Percentiles rank a stretch among this genome's conserved stretches.
Conservation (phyloP, 2,113 vertebrate species). For the Smithornis capensis region DNA sequence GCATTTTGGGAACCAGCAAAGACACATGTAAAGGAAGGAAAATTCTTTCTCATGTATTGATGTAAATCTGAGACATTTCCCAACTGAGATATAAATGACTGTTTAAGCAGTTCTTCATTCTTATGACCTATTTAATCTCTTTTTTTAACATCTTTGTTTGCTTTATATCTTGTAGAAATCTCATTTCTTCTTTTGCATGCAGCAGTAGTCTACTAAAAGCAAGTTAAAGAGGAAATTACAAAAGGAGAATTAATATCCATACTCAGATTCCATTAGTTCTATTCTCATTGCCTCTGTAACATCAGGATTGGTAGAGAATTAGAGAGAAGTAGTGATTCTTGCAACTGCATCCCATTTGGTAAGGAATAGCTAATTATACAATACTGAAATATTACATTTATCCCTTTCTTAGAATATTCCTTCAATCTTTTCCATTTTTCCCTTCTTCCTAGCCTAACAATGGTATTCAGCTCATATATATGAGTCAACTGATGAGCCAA, state of each 20-base stretch:
- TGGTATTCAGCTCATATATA: background rate
- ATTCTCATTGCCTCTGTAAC: background rate
- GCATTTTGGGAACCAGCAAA: background rate
- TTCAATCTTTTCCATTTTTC: background rate
- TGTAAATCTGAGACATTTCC: background rate
- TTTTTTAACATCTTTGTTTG: background rate
- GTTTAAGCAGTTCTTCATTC: background rate
- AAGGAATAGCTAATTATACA: background rate
- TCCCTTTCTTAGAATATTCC: background rate
- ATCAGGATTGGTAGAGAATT: background rate
- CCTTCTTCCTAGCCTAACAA: background rate
- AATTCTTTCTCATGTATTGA: background rate
- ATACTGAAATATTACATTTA: background rate
- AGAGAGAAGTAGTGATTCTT: background rate
- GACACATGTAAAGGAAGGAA: background rate
- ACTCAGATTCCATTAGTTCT: background rate
- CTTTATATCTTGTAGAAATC: background rate
- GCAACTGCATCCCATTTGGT: background rate
- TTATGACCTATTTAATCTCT: background rate
- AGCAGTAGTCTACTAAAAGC: background rate
- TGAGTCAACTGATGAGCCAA: background rate
- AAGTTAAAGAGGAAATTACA: conserved; percentile 17
- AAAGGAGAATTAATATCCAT: conserved; percentile 10
- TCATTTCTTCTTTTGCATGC: background rate
- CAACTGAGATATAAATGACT: background rate